Evolutionary conservation across 2,888 invertebrate genomes (phyloP).

Genomic region (Ophion costatus): DNA sequence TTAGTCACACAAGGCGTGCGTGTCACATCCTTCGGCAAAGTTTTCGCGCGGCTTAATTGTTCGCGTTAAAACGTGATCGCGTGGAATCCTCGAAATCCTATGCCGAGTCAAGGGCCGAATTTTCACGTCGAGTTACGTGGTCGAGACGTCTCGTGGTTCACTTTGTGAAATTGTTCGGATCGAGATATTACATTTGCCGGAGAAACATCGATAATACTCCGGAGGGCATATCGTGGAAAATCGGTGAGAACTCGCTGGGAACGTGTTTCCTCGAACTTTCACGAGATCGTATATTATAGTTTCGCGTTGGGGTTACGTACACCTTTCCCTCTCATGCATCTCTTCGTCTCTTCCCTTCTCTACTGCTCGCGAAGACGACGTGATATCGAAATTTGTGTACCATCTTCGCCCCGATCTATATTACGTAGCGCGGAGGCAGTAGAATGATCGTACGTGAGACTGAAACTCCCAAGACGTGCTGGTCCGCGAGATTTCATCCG

Average conservation of each 20-base stretch:
- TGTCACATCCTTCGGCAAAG: not conserved
- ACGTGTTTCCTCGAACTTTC: slow-evolving; percentile 53
- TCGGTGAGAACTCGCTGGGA: slow-evolving; percentile 21
- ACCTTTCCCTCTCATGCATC: not conserved
- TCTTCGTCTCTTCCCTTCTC: not conserved
- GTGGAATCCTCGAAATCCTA: slow-evolving; percentile 14
- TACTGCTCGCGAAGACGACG: slow-evolving; percentile 2
- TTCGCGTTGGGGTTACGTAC: slow-evolving; percentile 29
- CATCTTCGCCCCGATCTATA: slow-evolving; percentile 27
- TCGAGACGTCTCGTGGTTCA: slow-evolving; percentile 15
- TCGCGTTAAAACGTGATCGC: not conserved
- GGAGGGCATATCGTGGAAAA: slow-evolving; percentile 9
- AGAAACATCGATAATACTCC: slow-evolving; percentile 45
- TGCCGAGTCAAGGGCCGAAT: not conserved
- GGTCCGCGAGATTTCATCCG: not conserved
- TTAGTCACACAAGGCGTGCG: not conserved
- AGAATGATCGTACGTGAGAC: slow-evolving; percentile 35
- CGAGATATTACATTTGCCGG: slow-evolving; percentile 37
- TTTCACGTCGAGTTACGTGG: slow-evolving; percentile 16
- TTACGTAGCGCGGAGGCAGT: not conserved
- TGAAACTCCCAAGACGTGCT: slow-evolving; percentile 27
- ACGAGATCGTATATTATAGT: slow-evolving; percentile 43
- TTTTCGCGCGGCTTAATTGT: not conserved
- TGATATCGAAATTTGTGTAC: slow-evolving; percentile 48
- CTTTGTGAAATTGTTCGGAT: slow-evolving; percentile 26